A percentile compares a stretch with the other conserved stretches of the same genome.
phyloP scores from a whole-genome alignment of 2,797 vertebrate genomes.

The Echiichthys vipera region DNA sequence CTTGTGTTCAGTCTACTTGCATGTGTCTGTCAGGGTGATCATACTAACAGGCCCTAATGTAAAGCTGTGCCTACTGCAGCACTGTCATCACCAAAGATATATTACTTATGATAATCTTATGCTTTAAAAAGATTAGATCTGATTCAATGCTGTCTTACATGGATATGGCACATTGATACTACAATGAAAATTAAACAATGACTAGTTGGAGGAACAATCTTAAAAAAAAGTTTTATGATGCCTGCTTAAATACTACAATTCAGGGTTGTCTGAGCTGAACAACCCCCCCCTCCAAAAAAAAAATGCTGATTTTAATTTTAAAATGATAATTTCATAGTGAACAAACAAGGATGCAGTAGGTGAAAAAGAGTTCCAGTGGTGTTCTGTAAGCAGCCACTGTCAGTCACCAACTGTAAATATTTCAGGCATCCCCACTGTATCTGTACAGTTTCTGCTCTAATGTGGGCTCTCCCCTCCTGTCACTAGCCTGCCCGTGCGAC shows the following conservation, averaged over 20 bases:
- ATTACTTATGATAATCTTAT: not conserved
- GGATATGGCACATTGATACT: not conserved
- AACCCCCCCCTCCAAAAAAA: not conserved
- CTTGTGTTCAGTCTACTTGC: not conserved
- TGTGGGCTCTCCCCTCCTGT: constrained; percentile 47
- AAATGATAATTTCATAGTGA: not conserved
- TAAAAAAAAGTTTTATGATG: not conserved
- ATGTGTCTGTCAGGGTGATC: not conserved
- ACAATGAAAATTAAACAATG: not conserved
- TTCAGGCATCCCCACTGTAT: constrained; percentile 35
- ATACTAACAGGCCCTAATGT: not conserved
- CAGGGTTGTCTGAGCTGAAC: not conserved
- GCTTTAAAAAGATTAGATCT: not conserved
- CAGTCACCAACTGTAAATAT: constrained; percentile 48
- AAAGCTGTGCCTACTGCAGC: not conserved
- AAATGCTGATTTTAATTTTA: not conserved
- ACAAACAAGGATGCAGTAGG: not conserved
- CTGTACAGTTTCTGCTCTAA: constrained; percentile 31
- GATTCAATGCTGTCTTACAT: not conserved
- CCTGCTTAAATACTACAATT: not conserved
- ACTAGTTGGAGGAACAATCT: no score
- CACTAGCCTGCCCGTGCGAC: constrained; percentile 66
- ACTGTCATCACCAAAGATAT: not conserved
- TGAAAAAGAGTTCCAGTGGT: not conserved
- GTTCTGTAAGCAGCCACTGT: not conserved